A percentile compares a stretch with the other conserved stretches of the same genome.
Conservation (phyloP, 2,888 invertebrate species). For the Taphrorychus bicolor region DNA sequence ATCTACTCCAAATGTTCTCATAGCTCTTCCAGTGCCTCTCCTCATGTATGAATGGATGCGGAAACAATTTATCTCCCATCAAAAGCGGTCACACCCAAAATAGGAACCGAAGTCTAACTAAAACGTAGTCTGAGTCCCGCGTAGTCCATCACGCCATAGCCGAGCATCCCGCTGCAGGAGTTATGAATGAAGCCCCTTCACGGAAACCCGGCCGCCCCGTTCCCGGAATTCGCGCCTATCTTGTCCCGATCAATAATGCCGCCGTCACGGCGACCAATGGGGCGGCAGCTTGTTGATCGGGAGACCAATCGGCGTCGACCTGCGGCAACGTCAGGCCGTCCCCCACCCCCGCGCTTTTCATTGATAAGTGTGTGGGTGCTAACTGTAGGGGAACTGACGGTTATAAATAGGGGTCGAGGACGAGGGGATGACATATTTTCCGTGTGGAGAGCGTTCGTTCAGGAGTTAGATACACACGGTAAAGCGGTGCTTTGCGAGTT, state of each 20-base stretch:
- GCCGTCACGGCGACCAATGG: conserved; percentile 52
- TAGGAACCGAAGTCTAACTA: conserved; percentile 14
- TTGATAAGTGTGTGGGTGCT: conserved; percentile 73
- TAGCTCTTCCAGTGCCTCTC: not conserved
- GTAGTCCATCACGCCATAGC: conserved; percentile 28
- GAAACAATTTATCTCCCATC: conserved; percentile 6
- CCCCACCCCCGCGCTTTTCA: conserved; percentile 63
- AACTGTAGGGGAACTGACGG: conserved; percentile 54
- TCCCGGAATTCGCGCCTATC: conserved; percentile 48
- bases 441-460: conserved; percentile 24
- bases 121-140: conserved; percentile 40
- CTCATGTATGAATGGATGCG: not conserved
- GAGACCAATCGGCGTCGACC: conserved; percentile 51
- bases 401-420: conserved; percentile 55
- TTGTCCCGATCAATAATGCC: conserved; percentile 55
- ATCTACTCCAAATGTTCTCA: not conserved
- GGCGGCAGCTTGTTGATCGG: conserved; percentile 49
- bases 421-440: conserved; percentile 54
- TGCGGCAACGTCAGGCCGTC: conserved; percentile 53
- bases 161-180: conserved; percentile 24
- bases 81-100: conserved; percentile 24
- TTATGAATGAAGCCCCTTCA: conserved; percentile 41
- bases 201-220: conserved; percentile 26
- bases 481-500: conserved; percentile 18
- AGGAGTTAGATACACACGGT: conserved; percentile 10